These are phyloP conservation scores for Gymnobelideus leadbeateri DNA, from an alignment of 2,113 vertebrate genomes.

Conservation along the genomic window DNA sequence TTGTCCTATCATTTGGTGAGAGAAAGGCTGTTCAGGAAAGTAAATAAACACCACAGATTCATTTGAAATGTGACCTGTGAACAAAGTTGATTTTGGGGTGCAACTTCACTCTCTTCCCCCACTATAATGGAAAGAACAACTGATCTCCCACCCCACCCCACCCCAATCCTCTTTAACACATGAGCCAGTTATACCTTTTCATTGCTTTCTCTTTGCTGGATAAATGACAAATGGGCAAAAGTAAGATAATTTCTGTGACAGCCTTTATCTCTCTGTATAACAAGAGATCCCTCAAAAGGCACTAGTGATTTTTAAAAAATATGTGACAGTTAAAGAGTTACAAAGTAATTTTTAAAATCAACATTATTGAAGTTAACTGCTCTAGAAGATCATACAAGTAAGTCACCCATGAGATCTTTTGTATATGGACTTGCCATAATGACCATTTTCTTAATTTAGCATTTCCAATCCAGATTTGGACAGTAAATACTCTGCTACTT, in stretches of 20 bases:
- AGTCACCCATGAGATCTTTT: constrained; percentile 36
- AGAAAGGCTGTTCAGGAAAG: not conserved
- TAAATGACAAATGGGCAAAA: constrained; percentile 54
- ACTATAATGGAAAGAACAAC: not conserved
- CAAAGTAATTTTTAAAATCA: constrained; percentile 47
- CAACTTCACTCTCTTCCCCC: too few relatives aligned
- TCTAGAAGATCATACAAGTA: constrained; percentile 37
- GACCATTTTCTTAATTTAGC: not conserved
- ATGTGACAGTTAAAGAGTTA: constrained; percentile 22
- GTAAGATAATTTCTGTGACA: constrained; percentile 36
- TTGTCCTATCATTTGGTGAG: not conserved
- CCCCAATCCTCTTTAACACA: not conserved
- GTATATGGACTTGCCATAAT: not conserved
- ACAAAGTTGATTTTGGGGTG: not conserved
- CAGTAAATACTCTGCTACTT: not conserved
- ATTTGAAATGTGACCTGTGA: not conserved
- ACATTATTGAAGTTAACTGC: constrained; percentile 26
- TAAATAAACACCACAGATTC: not conserved
- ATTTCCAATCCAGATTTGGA: not conserved
- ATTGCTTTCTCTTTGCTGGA: constrained; percentile 7
- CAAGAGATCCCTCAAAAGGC: constrained; percentile 52
- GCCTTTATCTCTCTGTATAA: constrained; percentile 7
- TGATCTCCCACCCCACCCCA: not conserved
- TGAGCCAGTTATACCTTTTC: not conserved
- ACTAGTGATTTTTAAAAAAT: constrained; percentile 1